These are phyloP conservation scores for Aphidius ervi DNA, from an alignment of 1,140 invertebrate species.

Conservation along the genomic window DNA sequence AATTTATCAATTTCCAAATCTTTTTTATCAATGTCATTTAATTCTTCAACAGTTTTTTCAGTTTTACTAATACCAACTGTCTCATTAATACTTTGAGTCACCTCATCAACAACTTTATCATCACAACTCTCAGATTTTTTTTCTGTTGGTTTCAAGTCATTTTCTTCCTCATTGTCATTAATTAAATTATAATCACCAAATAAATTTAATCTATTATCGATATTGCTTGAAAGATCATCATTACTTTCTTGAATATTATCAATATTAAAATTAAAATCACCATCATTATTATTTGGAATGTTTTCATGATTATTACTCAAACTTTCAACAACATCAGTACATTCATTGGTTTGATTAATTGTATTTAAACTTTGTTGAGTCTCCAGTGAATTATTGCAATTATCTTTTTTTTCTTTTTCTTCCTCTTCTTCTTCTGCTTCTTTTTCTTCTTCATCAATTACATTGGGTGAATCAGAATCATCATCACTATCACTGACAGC, in stretches of 20 bases:
- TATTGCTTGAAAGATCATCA: no score
- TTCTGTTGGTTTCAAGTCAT: no score
- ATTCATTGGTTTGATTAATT: not conserved
- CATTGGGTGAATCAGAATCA: not conserved
- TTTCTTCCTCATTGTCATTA: no score
- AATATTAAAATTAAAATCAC: not conserved
- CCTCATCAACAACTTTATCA: not conserved
- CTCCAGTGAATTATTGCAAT: not conserved
- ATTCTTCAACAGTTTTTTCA: not conserved
- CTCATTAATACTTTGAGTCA: not conserved
- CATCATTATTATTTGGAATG: not conserved
- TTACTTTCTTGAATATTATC: no score
- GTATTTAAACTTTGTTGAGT: no score
- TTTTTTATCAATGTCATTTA: not conserved
- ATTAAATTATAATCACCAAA: no score
- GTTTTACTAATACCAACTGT: not conserved
- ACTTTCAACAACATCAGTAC: not conserved
- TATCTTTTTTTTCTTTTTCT: not conserved
- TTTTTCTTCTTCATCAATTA: not conserved
- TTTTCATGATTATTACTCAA: not conserved
- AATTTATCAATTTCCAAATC: not conserved
- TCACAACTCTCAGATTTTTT: no score
- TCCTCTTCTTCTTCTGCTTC: not conserved
- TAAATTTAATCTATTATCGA: no score
- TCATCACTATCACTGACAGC: constrained; percentile 7